Evolutionary conservation across 2,113 vertebrate genomes (phyloP), one percentile per base, ranked within the genome.

Genomic region (Spizaetus ornatus): DNA sequence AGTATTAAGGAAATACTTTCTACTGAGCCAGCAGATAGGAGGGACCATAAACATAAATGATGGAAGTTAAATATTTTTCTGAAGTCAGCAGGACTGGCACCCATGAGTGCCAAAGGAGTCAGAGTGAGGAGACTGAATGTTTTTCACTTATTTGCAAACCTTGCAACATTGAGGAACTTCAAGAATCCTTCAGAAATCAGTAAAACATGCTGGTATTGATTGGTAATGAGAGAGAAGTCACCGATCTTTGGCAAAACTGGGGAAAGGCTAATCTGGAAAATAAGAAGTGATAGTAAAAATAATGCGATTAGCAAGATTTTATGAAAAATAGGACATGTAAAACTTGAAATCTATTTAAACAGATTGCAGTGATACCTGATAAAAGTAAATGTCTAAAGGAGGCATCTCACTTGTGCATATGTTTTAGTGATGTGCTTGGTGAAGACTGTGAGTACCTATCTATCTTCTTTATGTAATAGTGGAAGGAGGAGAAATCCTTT

Each of bases 1-100:
- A 93, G 14, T 38, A 53, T 59, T 81, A 94, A 93, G 91, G 86
- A 97, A 94, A 95, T 94, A 86, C 13, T 95, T 95, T 92, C 47
- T 74, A 58, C 53, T 82, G 73, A 89, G 66, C 40, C 47, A 93
- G 73, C 32, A 91, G 81, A 89, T 61, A 86, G 59, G 65, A 21
- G 89, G 14, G 38, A 93, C 34, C 32, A 31, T 63, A 93, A 88
- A 86, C 27, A 86, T 61, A 80, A 78, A 67, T 72, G 82, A 66
- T 82, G 56, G 26, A 96, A 84, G 20, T 47, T 20, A 91, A 91
- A 96, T 86, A 76, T 84, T 89, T 95, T 94, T 94, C 81, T 95
- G 48, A 89, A 94, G 76, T 90, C 34, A 59, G 27, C 36, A 77
- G 40, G 38, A 26, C 40, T 82, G 73, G 16, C 48, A 93, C 25